A percentile compares a stretch with the other conserved stretches of the same genome.
Conservation (phyloP, 2,888 invertebrate genomes). For the Macrophya alboannulata region DNA sequence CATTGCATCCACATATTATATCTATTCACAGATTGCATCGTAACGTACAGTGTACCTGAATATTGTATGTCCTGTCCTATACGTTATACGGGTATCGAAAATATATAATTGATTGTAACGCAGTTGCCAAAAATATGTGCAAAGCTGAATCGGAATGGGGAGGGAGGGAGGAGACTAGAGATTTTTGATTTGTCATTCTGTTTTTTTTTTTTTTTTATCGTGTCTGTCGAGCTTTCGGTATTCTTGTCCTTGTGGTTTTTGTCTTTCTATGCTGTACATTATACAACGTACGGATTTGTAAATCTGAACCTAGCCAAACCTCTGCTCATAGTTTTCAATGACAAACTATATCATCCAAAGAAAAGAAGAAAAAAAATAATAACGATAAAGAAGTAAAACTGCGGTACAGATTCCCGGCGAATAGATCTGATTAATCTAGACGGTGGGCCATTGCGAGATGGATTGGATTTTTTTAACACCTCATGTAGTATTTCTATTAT, state of each 20-base stretch:
- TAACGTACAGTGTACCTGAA: background rate
- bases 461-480: background rate
- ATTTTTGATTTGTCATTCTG: background rate
- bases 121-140: background rate
- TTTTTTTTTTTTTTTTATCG: background rate
- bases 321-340: too few relatives aligned
- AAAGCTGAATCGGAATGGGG: background rate
- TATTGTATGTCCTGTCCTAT: background rate
- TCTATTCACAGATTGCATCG: background rate
- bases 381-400: background rate
- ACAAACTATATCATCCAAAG: too few relatives aligned
- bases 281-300: background rate
- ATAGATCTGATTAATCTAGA: background rate
- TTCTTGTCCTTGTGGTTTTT: slow-evolving; percentile 4
- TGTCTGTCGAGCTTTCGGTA: background rate
- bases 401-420: background rate
- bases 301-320: background rate
- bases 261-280: background rate
- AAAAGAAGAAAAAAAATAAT: too few relatives aligned
- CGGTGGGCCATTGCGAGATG: background rate
- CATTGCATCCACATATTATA: slow-evolving; percentile 11
- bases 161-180: background rate
- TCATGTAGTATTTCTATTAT: background rate
- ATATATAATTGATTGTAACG: background rate
- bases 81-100: background rate